Conservation (phyloP, 2,113 vertebrate species). For the Pelecanus crispus region DNA sequence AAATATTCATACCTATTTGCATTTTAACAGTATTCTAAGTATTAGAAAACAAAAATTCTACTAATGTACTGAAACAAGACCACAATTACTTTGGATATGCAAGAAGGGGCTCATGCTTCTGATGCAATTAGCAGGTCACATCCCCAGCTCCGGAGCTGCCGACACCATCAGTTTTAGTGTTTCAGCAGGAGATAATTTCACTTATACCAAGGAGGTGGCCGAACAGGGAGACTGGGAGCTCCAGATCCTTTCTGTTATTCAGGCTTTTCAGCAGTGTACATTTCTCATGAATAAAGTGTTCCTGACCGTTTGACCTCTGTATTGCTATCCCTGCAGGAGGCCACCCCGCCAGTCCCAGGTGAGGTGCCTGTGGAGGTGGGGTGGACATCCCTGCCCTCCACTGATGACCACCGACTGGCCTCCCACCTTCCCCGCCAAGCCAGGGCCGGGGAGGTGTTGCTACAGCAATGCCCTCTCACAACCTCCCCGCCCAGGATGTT, state of each 20-base stretch:
- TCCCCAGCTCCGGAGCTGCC: neutral
- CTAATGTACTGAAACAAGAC: neutral
- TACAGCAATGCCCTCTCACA: neutral
- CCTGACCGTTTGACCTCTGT: neutral
- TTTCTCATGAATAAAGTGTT: neutral
- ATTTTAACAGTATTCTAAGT: neutral
- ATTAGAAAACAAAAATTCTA: neutral
- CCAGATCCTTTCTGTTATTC: neutral
- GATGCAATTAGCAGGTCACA: neutral
- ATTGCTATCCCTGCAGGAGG: neutral
- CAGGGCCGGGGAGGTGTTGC: neutral
- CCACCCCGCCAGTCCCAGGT: neutral
- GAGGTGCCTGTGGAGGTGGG: neutral
- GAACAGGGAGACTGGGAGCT: neutral
- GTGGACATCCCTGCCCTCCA: neutral
- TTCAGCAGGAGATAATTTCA: neutral
- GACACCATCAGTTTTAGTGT: neutral
- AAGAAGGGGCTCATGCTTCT: neutral
- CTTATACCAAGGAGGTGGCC: neutral
- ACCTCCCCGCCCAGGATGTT: neutral
- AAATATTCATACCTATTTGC: neutral
- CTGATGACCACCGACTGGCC: accelerated
- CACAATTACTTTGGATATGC: neutral
- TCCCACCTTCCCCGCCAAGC: neutral
- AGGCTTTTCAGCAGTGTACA: neutral